Evolutionary conservation across 2,888 invertebrate genomes (phyloP), one percentile per base, ranked within the genome.

Genomic region (Ichneumoninae sp.): DNA sequence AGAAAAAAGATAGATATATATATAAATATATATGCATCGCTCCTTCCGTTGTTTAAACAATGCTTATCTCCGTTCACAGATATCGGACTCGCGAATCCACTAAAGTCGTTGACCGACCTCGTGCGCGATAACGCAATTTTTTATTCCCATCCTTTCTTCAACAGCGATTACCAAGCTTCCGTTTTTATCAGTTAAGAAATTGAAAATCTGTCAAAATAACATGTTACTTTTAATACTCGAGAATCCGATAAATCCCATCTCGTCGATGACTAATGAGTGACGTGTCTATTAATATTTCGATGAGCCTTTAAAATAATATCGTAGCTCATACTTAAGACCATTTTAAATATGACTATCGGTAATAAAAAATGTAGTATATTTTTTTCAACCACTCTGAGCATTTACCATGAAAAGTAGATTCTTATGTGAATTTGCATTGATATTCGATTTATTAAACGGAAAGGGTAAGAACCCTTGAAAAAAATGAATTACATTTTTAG

Each of bases 61-160:
- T 80, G 75, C 65, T 80, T 80, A 83, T 83, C 83, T 13, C 30
- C 47, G 52, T 72, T n/a, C 47, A 68, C 22, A 22, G 57, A 72
- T 74, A 68, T 50, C 75, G 75, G 19, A 66, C 54, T 62, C 62
- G 60, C 72, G 62, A 77, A 80, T 77, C 80, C 57, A 22, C n/a
- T 16, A 57, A 62, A 74, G 83, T 83, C 83, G 72, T 76, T 80
- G 83, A 83, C 83, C 83, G 83, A 80, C 80, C 76, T 83, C 80
- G 60, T 62, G 52, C 66, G 19, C 65, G 80, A 83, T 80, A 80
- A 72, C 68, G 76, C 60, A 57, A 22, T 74, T 74, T 62, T 60
- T 66, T 78, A 3, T 74, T 44, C 62, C 16, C 33, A 33, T 75
- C 13, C 50, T 75, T 80, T 62, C 60, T 69, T 68, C 10, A 65